Evolutionary conservation across 2,888 invertebrate genomes (phyloP).

Genomic region (Hermaeophaga mercurialis): DNA sequence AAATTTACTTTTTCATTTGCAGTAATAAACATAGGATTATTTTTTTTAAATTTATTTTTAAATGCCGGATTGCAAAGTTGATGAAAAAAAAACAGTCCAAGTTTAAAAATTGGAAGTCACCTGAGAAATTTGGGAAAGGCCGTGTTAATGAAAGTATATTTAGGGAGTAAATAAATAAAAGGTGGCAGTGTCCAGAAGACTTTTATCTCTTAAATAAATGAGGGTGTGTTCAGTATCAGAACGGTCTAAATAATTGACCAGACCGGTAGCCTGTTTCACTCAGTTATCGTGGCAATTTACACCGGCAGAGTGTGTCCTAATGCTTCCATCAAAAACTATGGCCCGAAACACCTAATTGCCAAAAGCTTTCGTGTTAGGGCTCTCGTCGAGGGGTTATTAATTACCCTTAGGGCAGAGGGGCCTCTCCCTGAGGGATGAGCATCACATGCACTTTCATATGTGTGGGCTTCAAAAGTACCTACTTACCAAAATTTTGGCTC

Average conservation of each 20-base stretch:
- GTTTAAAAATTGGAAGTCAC: no score
- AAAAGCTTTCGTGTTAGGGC: slow-evolving; percentile 55
- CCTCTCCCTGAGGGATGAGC: slow-evolving; percentile 37
- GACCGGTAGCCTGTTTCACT: slow-evolving; percentile 39
- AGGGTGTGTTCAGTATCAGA: slow-evolving; percentile 35
- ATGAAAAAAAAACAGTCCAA: no score
- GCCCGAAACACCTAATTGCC: slow-evolving; percentile 55
- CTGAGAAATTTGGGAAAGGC: no score
- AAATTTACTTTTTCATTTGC: no score
- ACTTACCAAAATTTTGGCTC: slow-evolving; percentile 30
- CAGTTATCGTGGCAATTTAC: slow-evolving; percentile 51
- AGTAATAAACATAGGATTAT: no score
- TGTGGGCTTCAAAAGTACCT: slow-evolving; percentile 27
- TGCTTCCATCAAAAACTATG: slow-evolving; percentile 51
- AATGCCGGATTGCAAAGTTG: no score
- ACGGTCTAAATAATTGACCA: slow-evolving; percentile 45
- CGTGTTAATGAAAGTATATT: no score
- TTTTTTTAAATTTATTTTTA: no score
- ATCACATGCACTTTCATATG: slow-evolving; percentile 38
- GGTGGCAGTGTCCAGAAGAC: slow-evolving; percentile 14
- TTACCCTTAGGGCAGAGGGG: slow-evolving; percentile 40
- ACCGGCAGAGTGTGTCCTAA: slow-evolving; percentile 49
- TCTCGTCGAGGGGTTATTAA: slow-evolving; percentile 52
- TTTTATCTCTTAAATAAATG: slow-evolving; percentile 26
- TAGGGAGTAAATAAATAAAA: slow-evolving; percentile 2